Evolutionary conservation across 2,113 vertebrate species (phyloP).

Genomic region (Hippoglossus stenolepis): DNA sequence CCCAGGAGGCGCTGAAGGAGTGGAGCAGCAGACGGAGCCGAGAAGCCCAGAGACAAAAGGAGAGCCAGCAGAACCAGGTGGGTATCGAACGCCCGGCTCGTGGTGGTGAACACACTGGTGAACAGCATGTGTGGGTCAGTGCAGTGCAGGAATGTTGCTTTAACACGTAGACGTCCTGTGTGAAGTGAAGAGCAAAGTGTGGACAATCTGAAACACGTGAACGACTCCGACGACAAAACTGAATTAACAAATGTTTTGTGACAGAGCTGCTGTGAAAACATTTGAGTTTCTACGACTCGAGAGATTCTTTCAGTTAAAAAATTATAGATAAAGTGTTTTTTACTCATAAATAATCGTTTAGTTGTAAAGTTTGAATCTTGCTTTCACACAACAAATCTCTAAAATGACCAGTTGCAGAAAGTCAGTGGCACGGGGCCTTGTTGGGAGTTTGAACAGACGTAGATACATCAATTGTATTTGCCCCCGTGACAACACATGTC

Average conservation of each 20-base stretch:
- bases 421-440: no score
- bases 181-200: conserved; percentile 4
- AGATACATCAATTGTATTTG: no score
- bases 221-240: neutral
- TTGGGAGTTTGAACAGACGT: no score
- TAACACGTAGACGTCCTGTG: neutral
- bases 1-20: conserved; percentile 79
- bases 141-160: conserved; percentile 11
- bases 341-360: no score
- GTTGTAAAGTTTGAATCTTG: no score
- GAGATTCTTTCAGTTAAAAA: no score
- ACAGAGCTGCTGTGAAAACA: neutral
- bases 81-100: neutral
- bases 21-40: conserved; percentile 81
- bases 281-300: no score
- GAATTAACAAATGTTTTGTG: neutral
- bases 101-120: neutral
- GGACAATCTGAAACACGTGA: neutral
- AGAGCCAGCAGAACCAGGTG: conserved; percentile 82
- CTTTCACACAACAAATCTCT: no score
- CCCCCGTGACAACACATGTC: no score
- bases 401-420: no score
- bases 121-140: conserved; percentile 27
- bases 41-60: conserved; percentile 81
- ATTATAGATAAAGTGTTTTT: no score